Evolutionary conservation across 2,888 invertebrate species (phyloP), one percentile per base, ranked within the genome.

Genomic region (Biston stratarius): DNA sequence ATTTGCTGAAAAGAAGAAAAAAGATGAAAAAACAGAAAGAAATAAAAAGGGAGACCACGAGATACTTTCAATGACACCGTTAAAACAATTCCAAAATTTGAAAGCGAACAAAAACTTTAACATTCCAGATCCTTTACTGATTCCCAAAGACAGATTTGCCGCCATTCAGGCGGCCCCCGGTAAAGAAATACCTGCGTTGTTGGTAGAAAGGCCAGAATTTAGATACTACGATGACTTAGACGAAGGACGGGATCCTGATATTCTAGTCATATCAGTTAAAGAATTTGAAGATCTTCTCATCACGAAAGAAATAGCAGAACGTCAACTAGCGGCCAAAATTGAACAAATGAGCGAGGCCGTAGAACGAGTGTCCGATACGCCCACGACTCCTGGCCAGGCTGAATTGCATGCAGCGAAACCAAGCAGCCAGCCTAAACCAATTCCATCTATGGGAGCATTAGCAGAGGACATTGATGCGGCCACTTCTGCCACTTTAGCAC

Each of bases 41-140:
- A 82, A 79, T 61, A 88, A 86, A 69, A 78, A 77, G 49, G 84
- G 83, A 15, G 92, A 94, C 44, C 95, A 95, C 77, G 93, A 92
- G n/a, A 61, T 48, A n/a, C 52, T 67, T 12, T 95, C 95, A 82
- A 24, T 49, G 14, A 95, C 95, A 81, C 96, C 97, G 0, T 82
- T 97, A 7, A 95, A 95, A 67, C 97, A 97, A 81, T 90, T 97
- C 9, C 95, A 96, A 74, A 94, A 96, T 80, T 91, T 97, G 34
- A 94, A 96, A 69, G 93, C 94, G 56, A 96, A 96, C 77, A 94
- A 95, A 8, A 95, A 95, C 73, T 95, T 96, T 80, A 95, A 96
- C 83, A 95, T 97, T 81, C 97, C 97, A 49, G 97, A 97, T 92
- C 97, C 97, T 10, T 94, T 97, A 78, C 87, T 97, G 69, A 96